A percentile compares a stretch with the other conserved stretches of the same genome.
Evolutionary conservation across 1,140 invertebrate species (phyloP).

Genomic region (Acromyrmex echinatior): DNA sequence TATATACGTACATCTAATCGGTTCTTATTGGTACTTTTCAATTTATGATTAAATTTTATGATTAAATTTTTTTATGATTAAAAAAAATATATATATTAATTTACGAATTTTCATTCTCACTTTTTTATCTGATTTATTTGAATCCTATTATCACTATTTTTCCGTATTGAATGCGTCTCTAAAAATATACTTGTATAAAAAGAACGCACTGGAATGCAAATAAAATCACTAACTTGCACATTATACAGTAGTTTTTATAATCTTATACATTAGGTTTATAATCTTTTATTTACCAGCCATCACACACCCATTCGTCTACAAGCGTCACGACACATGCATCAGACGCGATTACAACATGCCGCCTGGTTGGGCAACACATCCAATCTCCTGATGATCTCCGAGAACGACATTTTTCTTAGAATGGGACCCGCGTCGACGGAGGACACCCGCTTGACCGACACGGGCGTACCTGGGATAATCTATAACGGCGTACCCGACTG

Average conservation of each 20-base stretch:
- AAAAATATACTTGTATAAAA: constrained; percentile 1
- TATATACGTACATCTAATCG: too few species aligned
- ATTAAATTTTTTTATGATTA: background rate
- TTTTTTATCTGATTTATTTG: background rate
- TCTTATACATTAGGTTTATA: background rate
- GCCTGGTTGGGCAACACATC: constrained; percentile 92
- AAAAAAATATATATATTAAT: background rate
- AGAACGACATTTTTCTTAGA: constrained; percentile 96
- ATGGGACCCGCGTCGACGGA: constrained; percentile 89
- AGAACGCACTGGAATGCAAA: background rate
- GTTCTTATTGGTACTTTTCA: too few species aligned
- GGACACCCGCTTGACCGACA: constrained; percentile 91
- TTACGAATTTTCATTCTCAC: background rate
- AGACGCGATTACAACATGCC: constrained; percentile 91
- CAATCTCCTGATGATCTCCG: constrained; percentile 90
- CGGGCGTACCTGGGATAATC: constrained; percentile 91
- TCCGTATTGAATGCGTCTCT: constrained; percentile 27
- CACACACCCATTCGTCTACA: constrained; percentile 92
- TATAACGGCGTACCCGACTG: constrained; percentile 98
- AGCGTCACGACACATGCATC: constrained; percentile 89
- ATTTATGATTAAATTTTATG: background rate
- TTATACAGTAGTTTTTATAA: background rate
- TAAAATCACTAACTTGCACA: background rate
- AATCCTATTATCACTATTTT: constrained; percentile 17
- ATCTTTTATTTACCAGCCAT: constrained; percentile 87